Evolutionary conservation across 2,113 vertebrate species (phyloP).

Genomic region (Hydropotes inermis): DNA sequence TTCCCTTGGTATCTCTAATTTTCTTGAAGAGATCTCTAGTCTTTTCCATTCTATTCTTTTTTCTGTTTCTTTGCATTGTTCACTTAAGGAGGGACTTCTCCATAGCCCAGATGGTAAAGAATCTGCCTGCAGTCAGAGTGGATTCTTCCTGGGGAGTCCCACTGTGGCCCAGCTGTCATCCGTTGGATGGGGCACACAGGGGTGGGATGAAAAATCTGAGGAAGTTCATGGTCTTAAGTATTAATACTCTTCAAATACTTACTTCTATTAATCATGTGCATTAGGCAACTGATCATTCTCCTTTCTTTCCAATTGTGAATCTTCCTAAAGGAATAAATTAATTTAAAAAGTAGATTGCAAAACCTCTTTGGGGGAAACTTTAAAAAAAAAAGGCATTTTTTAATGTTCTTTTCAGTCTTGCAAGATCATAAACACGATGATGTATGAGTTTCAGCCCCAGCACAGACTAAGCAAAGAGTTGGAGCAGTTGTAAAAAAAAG

Average conservation of each 20-base stretch:
- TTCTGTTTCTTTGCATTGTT: neutral
- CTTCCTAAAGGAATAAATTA: neutral
- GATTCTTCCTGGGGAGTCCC: neutral
- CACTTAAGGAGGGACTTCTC: neutral
- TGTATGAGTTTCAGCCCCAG: neutral
- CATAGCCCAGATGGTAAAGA: neutral
- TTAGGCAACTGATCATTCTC: neutral
- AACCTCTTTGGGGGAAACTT: neutral
- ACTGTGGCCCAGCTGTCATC: neutral
- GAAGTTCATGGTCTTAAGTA: too few species aligned
- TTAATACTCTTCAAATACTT: neutral
- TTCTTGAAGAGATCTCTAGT: neutral
- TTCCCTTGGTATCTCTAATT: neutral
- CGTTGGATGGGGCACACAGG: rapidly evolving
- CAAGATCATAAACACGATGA: neutral
- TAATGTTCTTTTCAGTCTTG: neutral
- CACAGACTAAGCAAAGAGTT: neutral
- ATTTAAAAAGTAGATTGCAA: neutral
- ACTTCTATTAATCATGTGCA: neutral
- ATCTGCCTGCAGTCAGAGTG: neutral
- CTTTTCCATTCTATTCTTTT: neutral
- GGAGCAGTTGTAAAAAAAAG: rapidly evolving
- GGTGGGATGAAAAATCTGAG: rapidly evolving
- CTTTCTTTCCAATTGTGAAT: neutral
- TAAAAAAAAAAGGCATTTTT: neutral